phyloP scores from a whole-genome alignment of 2,888 invertebrate genomes.

The Girardia tigrina region DNA sequence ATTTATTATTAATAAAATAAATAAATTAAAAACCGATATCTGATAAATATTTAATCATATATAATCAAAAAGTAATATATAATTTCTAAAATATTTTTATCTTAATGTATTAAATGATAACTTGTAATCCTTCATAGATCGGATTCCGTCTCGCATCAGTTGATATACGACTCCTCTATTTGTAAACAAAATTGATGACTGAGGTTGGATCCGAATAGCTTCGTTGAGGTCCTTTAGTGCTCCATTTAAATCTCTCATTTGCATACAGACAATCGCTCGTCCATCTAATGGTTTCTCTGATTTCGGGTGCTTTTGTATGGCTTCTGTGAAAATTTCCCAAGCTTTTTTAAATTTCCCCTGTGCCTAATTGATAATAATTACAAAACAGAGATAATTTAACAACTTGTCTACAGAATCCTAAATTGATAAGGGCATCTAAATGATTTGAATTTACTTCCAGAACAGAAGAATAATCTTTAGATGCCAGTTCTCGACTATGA shows the following conservation, averaged over 20 bases:
- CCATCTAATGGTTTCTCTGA: slow-evolving; percentile 47
- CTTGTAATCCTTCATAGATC: slow-evolving; percentile 50
- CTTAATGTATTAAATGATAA: no score
- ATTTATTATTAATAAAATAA: no score
- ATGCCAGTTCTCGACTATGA: slow-evolving; percentile 43
- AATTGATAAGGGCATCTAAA: slow-evolving; percentile 47
- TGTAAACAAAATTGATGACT: slow-evolving; percentile 42
- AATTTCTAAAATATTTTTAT: no score
- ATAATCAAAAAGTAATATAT: no score
- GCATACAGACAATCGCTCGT: slow-evolving; percentile 48
- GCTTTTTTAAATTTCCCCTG: slow-evolving; percentile 48
- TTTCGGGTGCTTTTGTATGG: slow-evolving; percentile 43
- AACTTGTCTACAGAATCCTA: slow-evolving; percentile 48
- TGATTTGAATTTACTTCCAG: slow-evolving; percentile 43
- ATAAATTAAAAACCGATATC: no score
- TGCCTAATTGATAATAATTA: background rate
- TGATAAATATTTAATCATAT: no score
- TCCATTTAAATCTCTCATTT: slow-evolving; percentile 48
- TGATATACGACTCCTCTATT: slow-evolving; percentile 50
- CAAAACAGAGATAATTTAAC: background rate
- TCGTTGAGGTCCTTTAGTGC: slow-evolving; percentile 39
- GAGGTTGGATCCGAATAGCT: slow-evolving; percentile 28
- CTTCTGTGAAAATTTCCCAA: slow-evolving; percentile 49
- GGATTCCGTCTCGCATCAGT: slow-evolving; percentile 47
- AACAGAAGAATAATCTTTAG: slow-evolving; percentile 46